Evolutionary conservation across 2,888 invertebrate species (phyloP), one percentile per base, ranked within the genome.

Genomic region (Anthoptus insignis): DNA sequence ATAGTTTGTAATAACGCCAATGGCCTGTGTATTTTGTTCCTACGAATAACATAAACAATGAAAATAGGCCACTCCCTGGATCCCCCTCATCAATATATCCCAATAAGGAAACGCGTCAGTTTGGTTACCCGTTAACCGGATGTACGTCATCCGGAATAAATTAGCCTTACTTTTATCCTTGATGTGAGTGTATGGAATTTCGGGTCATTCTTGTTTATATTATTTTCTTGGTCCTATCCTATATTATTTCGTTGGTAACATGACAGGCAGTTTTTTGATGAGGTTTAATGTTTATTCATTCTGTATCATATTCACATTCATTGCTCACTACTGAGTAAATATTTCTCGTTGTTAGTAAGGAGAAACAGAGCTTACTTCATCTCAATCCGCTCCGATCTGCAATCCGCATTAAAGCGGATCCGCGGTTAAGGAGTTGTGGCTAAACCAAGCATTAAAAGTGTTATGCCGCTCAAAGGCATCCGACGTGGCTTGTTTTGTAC

Each of bases 141-240:
- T 70, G 60, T 67, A 68, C 50, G 68, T 64, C 69, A 64, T 65
- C 73, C 73, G 60, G 74, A 76, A 77, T 76, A 75, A 57, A 77
- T 76, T 76, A 77, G 74, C 77, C 76, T 73, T 75, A 68, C 72
- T 71, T 70, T 71, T 72, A 72, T 74, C 60, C 70, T 14, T 47
- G 58, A 32, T 67, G 45, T 24, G 70, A 73, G 72, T 76, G 81
- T 82, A 82, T 84, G 81, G 78, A 74, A 69, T 67, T 57, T 21
- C 49, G 56, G 37, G 21, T 37, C 29, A 47, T 37, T 47, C 37
- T 57, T 45, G 45, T 13, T 45, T 45, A 37, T 47, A 47, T n/a
- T n/a, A n/a, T 56, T 63, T 39, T 14, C 39, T 37, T 37, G 37
- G 58, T 5, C 24, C 16, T n/a, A 14, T 49, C 45, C 34, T 2